Percentiles rank a stretch among this genome's conserved stretches.
Evolutionary conservation across 2,113 vertebrate species (phyloP).

Genomic region (Ellobius talpinus): DNA sequence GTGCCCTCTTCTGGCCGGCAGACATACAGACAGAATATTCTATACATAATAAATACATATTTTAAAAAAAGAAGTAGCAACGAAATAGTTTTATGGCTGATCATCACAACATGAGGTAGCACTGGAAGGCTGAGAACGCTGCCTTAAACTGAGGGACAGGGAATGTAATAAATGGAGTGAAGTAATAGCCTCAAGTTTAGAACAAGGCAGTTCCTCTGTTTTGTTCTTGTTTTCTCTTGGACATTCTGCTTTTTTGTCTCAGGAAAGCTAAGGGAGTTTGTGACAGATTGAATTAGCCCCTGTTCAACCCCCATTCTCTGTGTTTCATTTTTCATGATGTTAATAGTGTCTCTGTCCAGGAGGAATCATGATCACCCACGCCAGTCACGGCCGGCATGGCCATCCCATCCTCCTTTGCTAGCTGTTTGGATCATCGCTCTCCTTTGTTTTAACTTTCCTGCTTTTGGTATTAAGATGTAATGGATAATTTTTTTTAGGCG

Average conservation of each 20-base stretch:
- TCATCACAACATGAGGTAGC: background rate
- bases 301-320: no score
- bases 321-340: background rate
- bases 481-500: background rate
- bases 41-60: no score
- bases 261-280: background rate
- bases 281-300: no score
- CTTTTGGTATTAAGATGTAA: background rate
- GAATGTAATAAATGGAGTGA: background rate
- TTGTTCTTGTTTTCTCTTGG: background rate
- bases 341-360: background rate
- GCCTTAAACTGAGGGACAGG: background rate
- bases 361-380: background rate
- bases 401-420: background rate
- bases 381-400: no score
- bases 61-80: no score
- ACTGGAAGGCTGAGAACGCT: background rate
- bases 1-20: no score
- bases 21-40: no score
- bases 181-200: background rate
- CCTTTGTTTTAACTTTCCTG: background rate
- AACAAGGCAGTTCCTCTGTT: background rate
- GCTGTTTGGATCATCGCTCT: background rate
- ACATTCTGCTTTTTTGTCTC: background rate
- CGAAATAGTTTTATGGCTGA: background rate